Base-by-base conservation (phyloP, 2,888 invertebrate species). In the Ochlodes sylvanus region DNA sequence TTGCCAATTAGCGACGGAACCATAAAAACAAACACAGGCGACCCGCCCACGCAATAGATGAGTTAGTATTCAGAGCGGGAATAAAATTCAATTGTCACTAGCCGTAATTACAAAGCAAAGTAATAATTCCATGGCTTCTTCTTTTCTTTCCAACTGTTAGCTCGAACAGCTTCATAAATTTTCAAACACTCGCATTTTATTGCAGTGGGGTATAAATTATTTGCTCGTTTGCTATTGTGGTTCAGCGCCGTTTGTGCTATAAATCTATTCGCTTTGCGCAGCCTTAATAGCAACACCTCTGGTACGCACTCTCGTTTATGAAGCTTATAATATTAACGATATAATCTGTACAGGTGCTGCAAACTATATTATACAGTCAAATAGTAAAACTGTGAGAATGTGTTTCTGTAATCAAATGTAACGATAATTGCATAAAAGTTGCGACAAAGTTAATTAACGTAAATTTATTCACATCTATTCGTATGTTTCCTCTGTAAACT, bases 141-240 rank as follows among this genome's bases (percentile, higher is more conserved):
- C 64, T 56, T 63, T 63, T 61, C 44, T 17, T 61, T 67, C 47
- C 17, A 21, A 38, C 55, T 50, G 50, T 67, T 68, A 71, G 71
- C 42, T 61, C 66, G 71, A 78, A 73, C 63, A 65, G 69, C 71
- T 76, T 76, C 72, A 68, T 69, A 73, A 76, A 77, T 76, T 77
- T 71, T 77, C 75, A 76, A 72, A 69, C 54, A 69, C 71, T 67
- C 69, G 65, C 44, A 63, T 66, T 69, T 67, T 65, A 68, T 65
- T 63, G 58, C 68, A 68, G 44, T 47, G 44, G 58, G 68, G 70
- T 70, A 74, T 76, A 76, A 78, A 76, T 79, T 76, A 85, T 83
- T 78, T 76, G 73, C 71, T 72, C 72, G 77, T 79, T 81, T 79
- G 80, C 81, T 79, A 78, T 79, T 81, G 81, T 77, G 78, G 79